Evolutionary conservation across 2,888 invertebrate species (phyloP), one percentile per base, ranked within the genome.

Genomic region (Pandemis corylana): DNA sequence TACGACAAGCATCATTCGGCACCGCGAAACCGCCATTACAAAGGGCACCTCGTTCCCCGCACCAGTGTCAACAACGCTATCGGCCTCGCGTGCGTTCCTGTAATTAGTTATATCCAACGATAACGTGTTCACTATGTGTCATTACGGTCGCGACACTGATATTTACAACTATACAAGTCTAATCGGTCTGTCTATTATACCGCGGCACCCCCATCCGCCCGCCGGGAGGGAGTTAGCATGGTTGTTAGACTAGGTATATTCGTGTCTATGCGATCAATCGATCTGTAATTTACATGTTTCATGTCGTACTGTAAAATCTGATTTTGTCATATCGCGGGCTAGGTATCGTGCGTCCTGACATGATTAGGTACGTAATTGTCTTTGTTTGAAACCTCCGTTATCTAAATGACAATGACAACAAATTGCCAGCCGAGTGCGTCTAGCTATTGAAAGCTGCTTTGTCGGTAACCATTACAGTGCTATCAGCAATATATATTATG

Each of bases 31-130:
- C 82, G 84, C 81, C 84, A 83, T 86, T 85, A 86, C 87, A 87
- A 87, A 88, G 85, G 80, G 80, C 77, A 79, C 84, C 83, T 84
- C 81, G 80, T 83, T 84, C 84, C 84, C 62, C 73, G 63, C 73
- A 56, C 72, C 75, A 84, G 84, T 84, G 85, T 83, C 84, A 85
- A 85, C 82, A 84, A 75, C 82, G 80, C 85, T 89, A 89, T 89
- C 89, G 80, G 78, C 82, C 83, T 88, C 84, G 90, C 92, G 91
- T 93, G 93, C 84, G 83, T 85, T 85, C 83, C 83, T 82, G 90
- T 90, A 91, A 93, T 93, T 92, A 93, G 91, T 88, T 85, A 87
- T 88, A 86, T 83, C 79, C 80, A 77, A 80, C 85, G 89, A 90
- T 89, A 89, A 89, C 85, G 84, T 82, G 82, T 83, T 82, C 81